Conservation (phyloP, 2,888 invertebrate species). For the Gerris lacustris region DNA sequence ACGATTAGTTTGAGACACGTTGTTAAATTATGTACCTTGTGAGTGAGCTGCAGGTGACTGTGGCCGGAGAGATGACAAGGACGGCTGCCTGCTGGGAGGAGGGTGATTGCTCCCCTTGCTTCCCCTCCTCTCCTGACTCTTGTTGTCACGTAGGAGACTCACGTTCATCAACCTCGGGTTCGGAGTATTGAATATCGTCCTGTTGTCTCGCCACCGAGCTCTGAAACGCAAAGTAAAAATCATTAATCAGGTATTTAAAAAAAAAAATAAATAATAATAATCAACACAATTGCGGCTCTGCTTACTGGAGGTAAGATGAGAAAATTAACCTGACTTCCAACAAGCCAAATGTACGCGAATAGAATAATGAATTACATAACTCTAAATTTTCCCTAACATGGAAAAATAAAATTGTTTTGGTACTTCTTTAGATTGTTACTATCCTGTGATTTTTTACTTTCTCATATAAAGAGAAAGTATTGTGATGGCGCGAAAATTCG, state of each 20-base stretch:
- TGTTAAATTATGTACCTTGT: conserved; percentile 43
- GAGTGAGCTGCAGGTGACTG: conserved; percentile 55
- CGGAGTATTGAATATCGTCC: conserved; percentile 87
- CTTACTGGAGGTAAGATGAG: too few relatives aligned
- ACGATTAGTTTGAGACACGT: too few relatives aligned
- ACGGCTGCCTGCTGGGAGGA: conserved; percentile 71
- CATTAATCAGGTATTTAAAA: neutral
- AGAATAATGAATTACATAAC: too few relatives aligned
- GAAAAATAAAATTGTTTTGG: neutral
- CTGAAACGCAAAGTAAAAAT: conserved; percentile 42
- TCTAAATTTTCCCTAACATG: neutral
- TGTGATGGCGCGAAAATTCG: too few relatives aligned
- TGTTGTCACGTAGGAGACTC: conserved; percentile 67
- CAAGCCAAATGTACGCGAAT: too few relatives aligned
- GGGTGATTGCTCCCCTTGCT: conserved; percentile 65
- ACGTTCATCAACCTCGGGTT: conserved; percentile 89
- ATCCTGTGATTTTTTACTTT: too few relatives aligned
- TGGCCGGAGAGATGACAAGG: conserved; percentile 70
- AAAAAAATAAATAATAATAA: conserved; percentile 8
- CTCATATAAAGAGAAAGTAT: too few relatives aligned
- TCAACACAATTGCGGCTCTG: too few relatives aligned
- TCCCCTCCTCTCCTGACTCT: conserved; percentile 68
- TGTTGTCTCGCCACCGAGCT: conserved; percentile 81
- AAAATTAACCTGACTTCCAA: too few relatives aligned
- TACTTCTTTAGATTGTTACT: too few relatives aligned